Percentiles rank a stretch among this genome's conserved stretches.
These are phyloP conservation scores for Malurus splendens DNA, from an alignment of 2,797 vertebrate species.

Conservation along the genomic window DNA sequence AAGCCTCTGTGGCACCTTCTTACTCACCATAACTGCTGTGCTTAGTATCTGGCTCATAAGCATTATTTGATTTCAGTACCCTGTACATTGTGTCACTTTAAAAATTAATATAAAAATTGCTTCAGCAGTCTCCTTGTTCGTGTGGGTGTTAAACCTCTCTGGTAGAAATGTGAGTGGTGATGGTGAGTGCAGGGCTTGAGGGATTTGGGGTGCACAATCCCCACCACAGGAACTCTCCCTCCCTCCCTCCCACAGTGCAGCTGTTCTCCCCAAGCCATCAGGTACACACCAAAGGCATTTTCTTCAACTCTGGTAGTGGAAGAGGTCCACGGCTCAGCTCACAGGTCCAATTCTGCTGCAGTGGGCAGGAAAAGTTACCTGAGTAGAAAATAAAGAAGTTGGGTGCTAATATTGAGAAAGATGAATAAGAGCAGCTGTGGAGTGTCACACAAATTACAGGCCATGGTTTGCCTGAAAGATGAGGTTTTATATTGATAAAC, in stretches of 20 bases:
- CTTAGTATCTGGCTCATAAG: conserved; percentile 14
- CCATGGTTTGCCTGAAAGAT: neutral
- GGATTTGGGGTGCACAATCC: neutral
- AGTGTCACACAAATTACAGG: neutral
- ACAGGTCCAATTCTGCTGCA: neutral
- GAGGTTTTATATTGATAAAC: neutral
- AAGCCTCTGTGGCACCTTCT: conserved; percentile 11
- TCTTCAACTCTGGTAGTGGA: neutral
- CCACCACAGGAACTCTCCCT: neutral
- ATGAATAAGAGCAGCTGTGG: neutral
- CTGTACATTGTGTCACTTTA: neutral
- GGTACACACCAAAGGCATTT: neutral
- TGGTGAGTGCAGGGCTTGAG: neutral
- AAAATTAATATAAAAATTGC: neutral
- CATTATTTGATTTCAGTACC: neutral
- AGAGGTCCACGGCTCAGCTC: neutral
- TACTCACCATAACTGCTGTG: conserved; percentile 9
- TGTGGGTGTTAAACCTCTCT: neutral
- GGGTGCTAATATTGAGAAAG: neutral
- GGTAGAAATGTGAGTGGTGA: neutral
- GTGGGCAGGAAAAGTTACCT: neutral
- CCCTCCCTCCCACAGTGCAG: neutral
- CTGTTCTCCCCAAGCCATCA: neutral
- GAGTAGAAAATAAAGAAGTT: neutral
- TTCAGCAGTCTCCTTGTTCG: neutral